phyloP scores from a whole-genome alignment of 2,113 vertebrate genomes.

The Oncorhynchus masou region DNA sequence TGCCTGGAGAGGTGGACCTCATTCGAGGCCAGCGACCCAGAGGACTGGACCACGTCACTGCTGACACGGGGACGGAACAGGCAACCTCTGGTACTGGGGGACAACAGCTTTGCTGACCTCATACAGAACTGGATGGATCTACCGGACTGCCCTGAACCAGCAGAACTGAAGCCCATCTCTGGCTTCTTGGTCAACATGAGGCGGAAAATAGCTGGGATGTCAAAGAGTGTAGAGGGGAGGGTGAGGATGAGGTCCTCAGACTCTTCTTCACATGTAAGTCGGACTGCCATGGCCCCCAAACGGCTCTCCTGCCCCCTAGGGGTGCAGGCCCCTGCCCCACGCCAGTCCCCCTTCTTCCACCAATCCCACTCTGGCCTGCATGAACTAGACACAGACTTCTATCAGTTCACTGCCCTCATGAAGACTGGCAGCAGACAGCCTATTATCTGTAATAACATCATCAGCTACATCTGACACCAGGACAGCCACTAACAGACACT shows the following conservation, averaged over 20 bases:
- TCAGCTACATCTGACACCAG: conserved; percentile 85
- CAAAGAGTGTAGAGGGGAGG: conserved; percentile 69
- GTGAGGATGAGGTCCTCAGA: conserved; percentile 66
- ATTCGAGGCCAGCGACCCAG: conserved; percentile 75
- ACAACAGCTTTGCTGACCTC: conserved; percentile 94
- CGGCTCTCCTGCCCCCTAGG: conserved; percentile 88
- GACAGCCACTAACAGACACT: background rate
- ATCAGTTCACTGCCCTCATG: conserved; percentile 85
- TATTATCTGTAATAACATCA: conserved; percentile 91
- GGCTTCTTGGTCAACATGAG: conserved; percentile 88
- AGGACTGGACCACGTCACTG: conserved; percentile 89
- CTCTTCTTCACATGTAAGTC: conserved; percentile 36
- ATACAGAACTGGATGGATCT: conserved; percentile 97
- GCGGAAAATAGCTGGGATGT: conserved; percentile 82
- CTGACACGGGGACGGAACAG: conserved; percentile 89
- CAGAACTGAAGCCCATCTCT: conserved; percentile 44
- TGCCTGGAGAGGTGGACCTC: conserved; percentile 90
- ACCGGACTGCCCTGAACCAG: conserved; percentile 81
- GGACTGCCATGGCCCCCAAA: conserved; percentile 73
- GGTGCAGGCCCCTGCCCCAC: conserved; percentile 62
- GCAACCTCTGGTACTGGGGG: conserved; percentile 89
- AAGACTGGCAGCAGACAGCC: conserved; percentile 93
- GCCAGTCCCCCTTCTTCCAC: conserved; percentile 84
- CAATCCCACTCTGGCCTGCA: conserved; percentile 83
- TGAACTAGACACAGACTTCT: conserved; percentile 82